Evolutionary conservation across 2,888 invertebrate genomes (phyloP).

Genomic region (Stenoptilia bipunctidactyla): DNA sequence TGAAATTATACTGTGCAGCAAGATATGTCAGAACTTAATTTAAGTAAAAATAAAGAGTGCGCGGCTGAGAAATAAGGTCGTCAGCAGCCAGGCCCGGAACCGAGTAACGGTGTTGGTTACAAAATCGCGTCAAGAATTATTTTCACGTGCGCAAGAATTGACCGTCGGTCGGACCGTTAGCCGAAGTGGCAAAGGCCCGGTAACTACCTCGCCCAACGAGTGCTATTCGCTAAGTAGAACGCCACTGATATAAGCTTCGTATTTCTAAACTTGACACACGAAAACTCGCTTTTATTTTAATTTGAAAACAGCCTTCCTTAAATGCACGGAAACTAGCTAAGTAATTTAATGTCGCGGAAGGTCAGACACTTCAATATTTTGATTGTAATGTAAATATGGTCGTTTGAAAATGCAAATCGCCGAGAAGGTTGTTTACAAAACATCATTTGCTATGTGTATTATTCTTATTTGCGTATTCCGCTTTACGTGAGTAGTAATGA

Average conservation of each 20-base stretch:
- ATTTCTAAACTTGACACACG: not conserved
- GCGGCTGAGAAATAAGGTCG: conserved; percentile 62
- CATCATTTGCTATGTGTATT: no score
- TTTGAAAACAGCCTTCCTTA: no score
- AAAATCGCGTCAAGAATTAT: conserved; percentile 70
- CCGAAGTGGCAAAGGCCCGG: conserved; percentile 22
- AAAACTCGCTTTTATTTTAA: not conserved
- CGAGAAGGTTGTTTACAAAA: no score
- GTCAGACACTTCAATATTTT: conserved; percentile 2
- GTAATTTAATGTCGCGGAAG: conserved; percentile 1
- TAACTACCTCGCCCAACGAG: not conserved
- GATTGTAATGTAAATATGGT: no score
- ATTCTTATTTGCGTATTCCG: no score
- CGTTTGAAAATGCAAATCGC: no score
- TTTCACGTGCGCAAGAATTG: conserved; percentile 60
- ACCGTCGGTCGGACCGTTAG: conserved; percentile 45
- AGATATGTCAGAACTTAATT: conserved; percentile 24
- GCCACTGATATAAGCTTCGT: not conserved
- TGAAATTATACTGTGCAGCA: conserved; percentile 20
- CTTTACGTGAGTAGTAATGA: no score
- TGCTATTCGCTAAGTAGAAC: conserved; percentile 1
- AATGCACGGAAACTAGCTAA: not conserved
- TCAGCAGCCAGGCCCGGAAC: conserved; percentile 62
- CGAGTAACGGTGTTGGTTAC: conserved; percentile 65
- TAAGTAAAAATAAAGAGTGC: conserved; percentile 61